phyloP scores from a whole-genome alignment of 2,113 vertebrate genomes.

The Ornithorhynchus anatinus region DNA sequence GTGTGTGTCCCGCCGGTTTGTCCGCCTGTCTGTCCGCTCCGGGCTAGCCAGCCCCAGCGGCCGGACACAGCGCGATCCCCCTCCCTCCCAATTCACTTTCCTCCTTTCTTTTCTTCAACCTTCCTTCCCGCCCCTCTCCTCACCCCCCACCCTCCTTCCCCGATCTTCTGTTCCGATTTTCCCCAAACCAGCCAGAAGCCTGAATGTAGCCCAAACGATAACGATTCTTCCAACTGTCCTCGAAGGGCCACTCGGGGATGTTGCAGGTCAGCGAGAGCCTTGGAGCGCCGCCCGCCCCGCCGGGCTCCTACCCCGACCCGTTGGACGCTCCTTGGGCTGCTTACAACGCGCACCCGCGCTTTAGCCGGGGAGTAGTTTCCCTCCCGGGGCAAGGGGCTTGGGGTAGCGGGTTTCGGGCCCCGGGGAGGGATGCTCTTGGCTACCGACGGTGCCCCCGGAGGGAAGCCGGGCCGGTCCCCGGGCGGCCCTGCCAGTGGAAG shows the following conservation, averaged over 20 bases:
- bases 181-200: slow-evolving; percentile 25
- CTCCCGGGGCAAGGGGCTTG: background rate
- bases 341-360: background rate
- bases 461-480: no score
- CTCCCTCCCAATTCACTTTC: background rate
- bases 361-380: slow-evolving; percentile 9
- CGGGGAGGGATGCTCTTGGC: no score
- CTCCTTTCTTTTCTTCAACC: background rate
- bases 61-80: background rate
- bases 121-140: background rate
- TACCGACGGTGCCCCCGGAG: no score
- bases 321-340: slow-evolving; percentile 6
- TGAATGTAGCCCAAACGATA: background rate
- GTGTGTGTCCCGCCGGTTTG: background rate
- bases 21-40: background rate
- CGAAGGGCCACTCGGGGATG: background rate
- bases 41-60: slow-evolving; percentile 1
- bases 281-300: background rate
- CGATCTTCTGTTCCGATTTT: slow-evolving; percentile 33
- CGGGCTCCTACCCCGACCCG: background rate
- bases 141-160: background rate
- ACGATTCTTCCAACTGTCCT: background rate
- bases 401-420: slow-evolving; percentile 19
- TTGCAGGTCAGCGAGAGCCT: background rate
- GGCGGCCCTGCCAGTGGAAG: no score